Conservation (phyloP, 2,888 invertebrate genomes). For the Holacanthella duospinosa region DNA sequence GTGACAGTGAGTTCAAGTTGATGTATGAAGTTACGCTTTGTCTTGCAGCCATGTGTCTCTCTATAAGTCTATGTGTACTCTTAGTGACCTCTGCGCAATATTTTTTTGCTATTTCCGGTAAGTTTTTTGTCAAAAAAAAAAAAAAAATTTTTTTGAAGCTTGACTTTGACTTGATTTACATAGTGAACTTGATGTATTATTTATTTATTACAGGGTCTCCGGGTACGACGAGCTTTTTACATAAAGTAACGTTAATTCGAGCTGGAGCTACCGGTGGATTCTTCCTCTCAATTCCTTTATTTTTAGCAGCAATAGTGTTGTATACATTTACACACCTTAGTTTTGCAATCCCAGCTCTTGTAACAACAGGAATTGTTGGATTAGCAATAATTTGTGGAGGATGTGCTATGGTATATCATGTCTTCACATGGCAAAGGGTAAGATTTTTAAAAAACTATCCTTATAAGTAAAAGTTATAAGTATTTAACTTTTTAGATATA, state of each 20-base stretch:
- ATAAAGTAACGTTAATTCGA: slow-evolving; percentile 32
- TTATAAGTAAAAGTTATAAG: not conserved
- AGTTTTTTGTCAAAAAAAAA: not conserved
- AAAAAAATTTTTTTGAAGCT: not conserved
- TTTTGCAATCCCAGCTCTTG: slow-evolving; percentile 31
- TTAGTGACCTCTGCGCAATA: slow-evolving; percentile 36
- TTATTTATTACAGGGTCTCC: slow-evolving; percentile 29
- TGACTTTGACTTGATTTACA: not conserved
- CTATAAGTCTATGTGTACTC: slow-evolving; percentile 36
- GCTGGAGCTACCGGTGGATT: slow-evolving; percentile 36
- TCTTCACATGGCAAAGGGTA: slow-evolving; percentile 37
- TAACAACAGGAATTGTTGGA: slow-evolving; percentile 33
- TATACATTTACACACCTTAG: slow-evolving; percentile 34
- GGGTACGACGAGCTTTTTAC: slow-evolving; percentile 34
- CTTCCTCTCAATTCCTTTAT: slow-evolving; percentile 36
- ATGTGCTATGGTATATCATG: slow-evolving; percentile 36
- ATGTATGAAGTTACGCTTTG: slow-evolving; percentile 37
- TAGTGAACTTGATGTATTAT: not conserved
- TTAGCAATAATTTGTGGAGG: slow-evolving; percentile 36
- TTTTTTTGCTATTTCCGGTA: slow-evolving; percentile 28
- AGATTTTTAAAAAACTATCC: not conserved
- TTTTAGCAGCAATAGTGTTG: slow-evolving; percentile 35
- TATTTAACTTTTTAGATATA: not conserved
- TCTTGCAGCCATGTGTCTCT: slow-evolving; percentile 35
- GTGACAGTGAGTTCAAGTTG: slow-evolving; percentile 11